Evolutionary conservation across 2,797 vertebrate genomes (phyloP), one percentile per base, ranked within the genome.

Genomic region (Mico argentatus): DNA sequence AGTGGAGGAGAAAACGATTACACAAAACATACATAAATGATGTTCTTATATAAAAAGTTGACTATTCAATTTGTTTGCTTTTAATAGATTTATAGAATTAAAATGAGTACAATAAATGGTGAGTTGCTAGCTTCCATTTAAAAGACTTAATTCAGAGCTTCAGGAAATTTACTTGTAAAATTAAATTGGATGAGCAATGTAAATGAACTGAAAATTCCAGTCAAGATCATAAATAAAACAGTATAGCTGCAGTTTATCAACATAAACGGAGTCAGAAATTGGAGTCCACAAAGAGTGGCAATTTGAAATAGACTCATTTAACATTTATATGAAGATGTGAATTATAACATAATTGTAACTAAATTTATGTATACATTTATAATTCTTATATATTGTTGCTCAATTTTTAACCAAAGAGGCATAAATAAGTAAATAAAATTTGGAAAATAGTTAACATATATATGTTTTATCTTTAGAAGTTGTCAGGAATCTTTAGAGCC

Each of bases 141-240:
- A 92, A 95, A 87, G 26, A 84, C 27, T 95, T 79, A 67, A 50
- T 82, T 96, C 36, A 92, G 57, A 83, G 59, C 33, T 91, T 91
- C 27, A 83, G 52, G 72, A 90, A 94, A 93, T 41, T 59, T 95
- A 52, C 72, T 93, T 76, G n/a, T 61, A 93, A 93, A 81, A 52
- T 95, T 81, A 88, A 84, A 70, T 52, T 64, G 44, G 27, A 80
- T 77, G 6, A 90, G 46, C 7, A 77, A 72, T 95, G 75, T 70
- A 64, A 89, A 87, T 77, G 59, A 89, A 81, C 11, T 30, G 50
- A 79, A 89, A 89, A 86, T 48, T 87, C 30, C 61, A 91, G 75
- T 84, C 86, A 83, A 96, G 55, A 86, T 44, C 50, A 94, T 61
- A 94, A 86, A 94, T 94, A 92, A 95, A 89, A 91, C 36, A 86